Percentiles rank a stretch among this genome's conserved stretches.
Conservation (phyloP, 2,113 vertebrate genomes). For the Microtus oregoni region DNA sequence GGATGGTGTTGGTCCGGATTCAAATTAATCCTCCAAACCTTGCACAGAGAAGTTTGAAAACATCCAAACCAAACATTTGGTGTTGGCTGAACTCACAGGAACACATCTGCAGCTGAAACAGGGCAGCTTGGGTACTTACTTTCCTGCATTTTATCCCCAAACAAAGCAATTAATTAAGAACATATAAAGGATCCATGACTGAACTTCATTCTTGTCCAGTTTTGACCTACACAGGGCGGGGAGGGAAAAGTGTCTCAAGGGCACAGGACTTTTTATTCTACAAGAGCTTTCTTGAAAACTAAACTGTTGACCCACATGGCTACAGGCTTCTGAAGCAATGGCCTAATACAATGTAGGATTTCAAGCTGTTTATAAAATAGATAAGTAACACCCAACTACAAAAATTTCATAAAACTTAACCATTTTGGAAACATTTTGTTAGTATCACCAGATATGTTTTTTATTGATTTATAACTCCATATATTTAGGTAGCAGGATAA, state of each 20-base stretch:
- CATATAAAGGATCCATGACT: conserved; percentile 50
- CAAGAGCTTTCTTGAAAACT: conserved; percentile 14
- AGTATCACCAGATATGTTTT: conserved; percentile 1
- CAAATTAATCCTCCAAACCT: conserved; percentile 84
- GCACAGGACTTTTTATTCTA: conserved; percentile 1
- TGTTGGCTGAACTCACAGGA: conserved; percentile 75
- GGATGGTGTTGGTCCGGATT: conserved; percentile 83
- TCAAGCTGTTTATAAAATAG: conserved; percentile 37
- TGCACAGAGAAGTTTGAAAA: conserved; percentile 78
- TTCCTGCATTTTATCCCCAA: conserved; percentile 67
- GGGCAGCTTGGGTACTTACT: conserved; percentile 74
- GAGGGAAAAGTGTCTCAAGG: neutral
- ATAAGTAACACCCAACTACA: neutral
- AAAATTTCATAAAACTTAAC: conserved; percentile 42
- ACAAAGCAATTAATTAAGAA: conserved; percentile 72
- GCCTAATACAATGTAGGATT: neutral
- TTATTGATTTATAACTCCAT: conserved; percentile 14
- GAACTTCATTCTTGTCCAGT: conserved; percentile 33
- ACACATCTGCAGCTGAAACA: conserved; percentile 76
- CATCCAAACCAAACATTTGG: conserved; percentile 84
- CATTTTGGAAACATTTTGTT: conserved; percentile 46
- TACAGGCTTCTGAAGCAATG: neutral
- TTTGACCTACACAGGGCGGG: neutral
- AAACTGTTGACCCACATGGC: conserved; percentile 9
- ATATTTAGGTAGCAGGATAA: neutral